Conservation (phyloP, 2,113 vertebrate genomes). For the Thryonomys swinderianus region DNA sequence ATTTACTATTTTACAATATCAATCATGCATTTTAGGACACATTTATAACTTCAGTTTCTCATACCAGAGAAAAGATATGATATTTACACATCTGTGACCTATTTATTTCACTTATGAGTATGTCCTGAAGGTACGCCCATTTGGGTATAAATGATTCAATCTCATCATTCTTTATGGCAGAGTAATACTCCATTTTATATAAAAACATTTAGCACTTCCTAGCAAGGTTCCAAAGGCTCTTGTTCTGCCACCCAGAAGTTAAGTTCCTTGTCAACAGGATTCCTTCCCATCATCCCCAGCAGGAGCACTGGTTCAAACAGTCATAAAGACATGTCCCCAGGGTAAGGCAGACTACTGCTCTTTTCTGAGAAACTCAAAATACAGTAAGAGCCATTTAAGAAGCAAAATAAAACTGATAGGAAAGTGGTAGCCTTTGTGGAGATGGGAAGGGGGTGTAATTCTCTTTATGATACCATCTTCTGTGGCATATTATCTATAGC, state of each 20-base stretch:
- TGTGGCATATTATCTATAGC: neutral
- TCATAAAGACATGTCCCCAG: neutral
- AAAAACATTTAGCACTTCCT: neutral
- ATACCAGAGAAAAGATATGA: too few species aligned
- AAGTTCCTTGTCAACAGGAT: neutral
- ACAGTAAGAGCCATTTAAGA: neutral
- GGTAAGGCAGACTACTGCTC: neutral
- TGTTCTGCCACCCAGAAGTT: neutral
- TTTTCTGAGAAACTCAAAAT: neutral
- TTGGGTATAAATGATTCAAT: too few species aligned
- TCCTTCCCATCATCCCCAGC: neutral
- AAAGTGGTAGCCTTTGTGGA: neutral
- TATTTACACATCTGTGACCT: too few species aligned
- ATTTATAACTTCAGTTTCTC: too few species aligned
- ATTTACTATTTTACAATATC: too few species aligned
- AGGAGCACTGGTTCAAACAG: neutral
- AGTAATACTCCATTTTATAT: too few species aligned
- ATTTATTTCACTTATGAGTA: too few species aligned
- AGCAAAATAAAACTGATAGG: neutral
- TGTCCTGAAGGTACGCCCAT: too few species aligned
- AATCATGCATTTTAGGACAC: too few species aligned
- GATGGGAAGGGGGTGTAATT: neutral
- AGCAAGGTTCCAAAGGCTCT: neutral
- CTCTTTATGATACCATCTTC: neutral
- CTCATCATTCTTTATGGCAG: too few species aligned